Evolutionary conservation across 2,888 invertebrate species (phyloP), one percentile per base, ranked within the genome.

Genomic region (Agrochola macilenta): DNA sequence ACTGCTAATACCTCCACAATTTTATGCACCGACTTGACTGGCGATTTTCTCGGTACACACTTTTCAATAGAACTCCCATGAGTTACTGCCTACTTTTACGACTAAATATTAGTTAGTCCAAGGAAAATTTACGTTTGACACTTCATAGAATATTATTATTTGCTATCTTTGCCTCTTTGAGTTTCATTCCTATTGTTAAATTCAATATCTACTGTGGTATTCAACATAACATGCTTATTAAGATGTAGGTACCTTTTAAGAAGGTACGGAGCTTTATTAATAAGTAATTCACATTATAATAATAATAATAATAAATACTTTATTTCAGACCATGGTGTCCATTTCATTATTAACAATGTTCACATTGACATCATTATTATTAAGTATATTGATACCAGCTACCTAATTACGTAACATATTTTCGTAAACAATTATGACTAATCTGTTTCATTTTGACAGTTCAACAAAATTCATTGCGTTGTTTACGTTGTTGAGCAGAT

Each of bases 31-130:
- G 46, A n/a, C 39, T 69, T 73, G 49, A 61, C 73, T 64, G 2
- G 73, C 65, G 23, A 80, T 85, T 83, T 85, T 71, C 83, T 54
- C 68, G n/a, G 73, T 80, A 75, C 43, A 64, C 39, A 71, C 72
- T 63, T 39, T 83, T 75, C 78, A 79, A 85, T 82, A 73, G 66
- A 79, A 71, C 69, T 52, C 69, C 39, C 14, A 11, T 75, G 73
- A 85, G 73, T 77, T 70, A 82, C 46, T 64, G 69, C 74, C 35
- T 39, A 60, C 46, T 63, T 86, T 85, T 77, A 84, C 75, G 73
- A 74, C 66, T 64, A 68, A 70, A 78, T 72, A 72, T 82, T 79
- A 64, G 58, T 77, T 61, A 64, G 39, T 23, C 43, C 20, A 63
- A 35, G 43, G 61, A 72, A 71, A 74, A 82, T 72, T 74, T 79